phyloP scores from a whole-genome alignment of 2,113 vertebrate species.

The Esox niger region DNA sequence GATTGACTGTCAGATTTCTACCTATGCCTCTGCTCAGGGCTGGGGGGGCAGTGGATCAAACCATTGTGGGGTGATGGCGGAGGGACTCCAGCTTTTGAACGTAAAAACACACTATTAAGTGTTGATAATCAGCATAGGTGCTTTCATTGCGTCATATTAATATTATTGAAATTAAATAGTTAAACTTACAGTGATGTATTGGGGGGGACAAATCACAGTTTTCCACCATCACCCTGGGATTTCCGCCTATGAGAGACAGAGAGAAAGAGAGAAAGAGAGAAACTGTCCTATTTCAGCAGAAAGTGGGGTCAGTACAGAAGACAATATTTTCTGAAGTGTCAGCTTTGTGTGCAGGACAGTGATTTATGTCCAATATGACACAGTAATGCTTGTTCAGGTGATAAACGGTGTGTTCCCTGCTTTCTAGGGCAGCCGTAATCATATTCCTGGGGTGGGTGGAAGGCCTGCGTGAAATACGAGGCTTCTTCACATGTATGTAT shows the following conservation, averaged over 20 bases:
- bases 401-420: conserved; percentile 67
- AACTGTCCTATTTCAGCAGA: conserved; percentile 78
- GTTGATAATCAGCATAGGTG: no score
- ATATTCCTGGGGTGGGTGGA: conserved; percentile 53
- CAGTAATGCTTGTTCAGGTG: conserved; percentile 74
- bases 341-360: conserved; percentile 41
- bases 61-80: no score
- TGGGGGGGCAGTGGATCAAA: no score
- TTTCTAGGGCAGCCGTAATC: conserved; percentile 75
- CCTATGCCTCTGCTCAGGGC: no score
- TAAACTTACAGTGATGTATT: no score
- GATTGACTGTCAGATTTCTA: no score
- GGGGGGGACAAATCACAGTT: no score
- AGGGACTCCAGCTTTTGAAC: no score
- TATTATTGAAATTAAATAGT: no score
- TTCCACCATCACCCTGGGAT: no score
- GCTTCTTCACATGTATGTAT: conserved; percentile 74
- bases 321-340: conserved; percentile 64
- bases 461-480: conserved; percentile 63
- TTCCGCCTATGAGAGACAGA: not conserved
- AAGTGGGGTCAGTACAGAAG: conserved; percentile 58
- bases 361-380: conserved; percentile 72
- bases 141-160: no score
- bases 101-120: no score
- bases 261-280: conserved; percentile 40